Base-by-base conservation (phyloP, 1,140 invertebrate genomes). In the Ceratosolen fusciceps region DNA sequence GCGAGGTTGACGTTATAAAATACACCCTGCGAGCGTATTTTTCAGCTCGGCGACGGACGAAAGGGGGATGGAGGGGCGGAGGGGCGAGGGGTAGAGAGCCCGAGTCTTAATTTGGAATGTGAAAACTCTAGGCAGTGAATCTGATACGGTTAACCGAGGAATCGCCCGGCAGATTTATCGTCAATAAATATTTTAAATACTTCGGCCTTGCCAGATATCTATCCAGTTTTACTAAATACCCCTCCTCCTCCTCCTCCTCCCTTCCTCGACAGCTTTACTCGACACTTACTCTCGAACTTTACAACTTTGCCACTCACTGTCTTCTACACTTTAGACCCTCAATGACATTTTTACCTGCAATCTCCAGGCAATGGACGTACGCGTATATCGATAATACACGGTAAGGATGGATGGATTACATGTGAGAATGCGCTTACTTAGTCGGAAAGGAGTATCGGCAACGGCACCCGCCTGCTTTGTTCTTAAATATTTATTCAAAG, bases 141-240 rank as follows among this genome's bases (percentile, higher is more conserved):
- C 60, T 65, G 60, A 65, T 37, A 65, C 16, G 14, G 60, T 21
- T 29, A 31, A 19, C 60, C 31, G n/a, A 65, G n/a, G 60, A 37
- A 65, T 65, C 60, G 37, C 60, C 31, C 34, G 2, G 19, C 31
- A 37, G 60, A 65, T 65, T 65, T 65, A 65, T 65, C 60, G 60
- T 37, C 60, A 37, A 65, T 65, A 65, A 65, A 65, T 37, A 65
- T 65, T 65, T 65, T 37, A 65, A 65, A 65, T 65, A n/a, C 60
- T 21, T 34, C n/a, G n/a, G 8, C 21, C 31, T 5, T n/a, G 14
- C 2, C 14, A 31, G 60, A 37, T 65, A 37, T 65, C 37, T 65
- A 65, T 65, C 60, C 31, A 37, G 19, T 21, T 65, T 65, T 65
- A 65, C 31, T 65, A 65, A 65, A 37, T 8, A 31, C 10, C 12